Evolutionary conservation across 1,140 invertebrate genomes (phyloP), one percentile per base, ranked within the genome.

Genomic region (Ladona fulva): DNA sequence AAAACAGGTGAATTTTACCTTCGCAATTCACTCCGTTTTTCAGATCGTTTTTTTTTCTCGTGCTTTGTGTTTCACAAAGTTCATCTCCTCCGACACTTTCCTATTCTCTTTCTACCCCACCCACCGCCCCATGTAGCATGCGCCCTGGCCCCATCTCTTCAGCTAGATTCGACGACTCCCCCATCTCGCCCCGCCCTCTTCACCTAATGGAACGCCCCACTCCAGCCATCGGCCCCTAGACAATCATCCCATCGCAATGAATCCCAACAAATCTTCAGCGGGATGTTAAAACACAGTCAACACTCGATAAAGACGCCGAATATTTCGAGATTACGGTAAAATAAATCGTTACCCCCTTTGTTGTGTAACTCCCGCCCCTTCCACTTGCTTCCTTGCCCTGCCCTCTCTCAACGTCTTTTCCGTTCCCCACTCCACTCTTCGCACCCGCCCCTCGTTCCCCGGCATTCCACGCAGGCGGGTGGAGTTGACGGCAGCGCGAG

Each of bases 321-420:
- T 12, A 19, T 3, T 66, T 66, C 52, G 19, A 52, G 10, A 10
- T 52, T 19, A 66, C 52, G 12, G 52, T 22, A 66, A 19, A 19
- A 37, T 37, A 37, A 37, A 66, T 66, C 52, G 52, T 22, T 22
- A 22, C 52, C n/a, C 44, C 52, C 16, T 66, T 16, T 66, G 52
- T 66, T 16, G 14, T 66, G 52, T 22, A 16, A 66, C 52, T 12
- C 1, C 52, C n/a, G 16, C 3, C n/a, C 52, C 52, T 66, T 66
- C 52, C 52, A 66, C 52, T 6, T 1, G 52, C 16, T 5, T 19
- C 16, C 10, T 10, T 11, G 44, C 44, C 52, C 52, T 66, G 52
- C 52, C 52, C 52, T 66, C 52, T 66, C 52, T 12, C 52, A 66
- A 66, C 52, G 52, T 66, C 52, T 66, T 66, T 66, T 66, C 52